These are phyloP conservation scores for Anomalospiza imberbis DNA, from an alignment of 2,797 vertebrate genomes.

Conservation along the genomic window DNA sequence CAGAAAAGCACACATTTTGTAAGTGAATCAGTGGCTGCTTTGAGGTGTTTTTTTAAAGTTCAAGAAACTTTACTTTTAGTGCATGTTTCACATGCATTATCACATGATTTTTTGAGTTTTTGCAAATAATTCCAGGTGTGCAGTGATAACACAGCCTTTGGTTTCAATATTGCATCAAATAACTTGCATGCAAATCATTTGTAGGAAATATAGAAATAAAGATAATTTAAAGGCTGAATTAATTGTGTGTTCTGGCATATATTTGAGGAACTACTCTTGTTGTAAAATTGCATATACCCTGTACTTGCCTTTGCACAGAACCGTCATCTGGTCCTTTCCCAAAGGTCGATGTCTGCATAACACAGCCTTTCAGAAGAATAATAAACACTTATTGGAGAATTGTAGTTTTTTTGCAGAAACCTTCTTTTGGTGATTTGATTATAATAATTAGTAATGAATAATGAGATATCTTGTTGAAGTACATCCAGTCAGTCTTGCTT, in stretches of 20 bases:
- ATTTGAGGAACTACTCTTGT: neutral
- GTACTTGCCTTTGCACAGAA: neutral
- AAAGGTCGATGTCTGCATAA: neutral
- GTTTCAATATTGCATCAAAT: neutral
- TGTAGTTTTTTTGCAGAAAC: neutral
- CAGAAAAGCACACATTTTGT: constrained; percentile 12
- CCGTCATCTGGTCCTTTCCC: neutral
- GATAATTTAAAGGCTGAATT: neutral
- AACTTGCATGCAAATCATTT: neutral
- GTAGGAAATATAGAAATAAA: neutral
- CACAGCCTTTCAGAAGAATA: neutral
- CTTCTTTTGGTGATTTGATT: neutral
- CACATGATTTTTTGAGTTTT: neutral
- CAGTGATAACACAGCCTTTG: neutral
- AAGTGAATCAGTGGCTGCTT: neutral
- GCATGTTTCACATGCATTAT: neutral
- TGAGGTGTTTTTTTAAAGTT: neutral
- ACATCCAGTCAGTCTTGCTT: neutral
- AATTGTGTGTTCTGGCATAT: neutral
- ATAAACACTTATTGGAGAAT: neutral
- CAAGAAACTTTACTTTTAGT: neutral
- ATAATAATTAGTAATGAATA: neutral
- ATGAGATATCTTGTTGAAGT: neutral
- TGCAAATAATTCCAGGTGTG: neutral
- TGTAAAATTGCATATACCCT: neutral